These are phyloP conservation scores for Phoeniculus purpureus DNA, from an alignment of 2,797 vertebrate species.

Conservation along the genomic window DNA sequence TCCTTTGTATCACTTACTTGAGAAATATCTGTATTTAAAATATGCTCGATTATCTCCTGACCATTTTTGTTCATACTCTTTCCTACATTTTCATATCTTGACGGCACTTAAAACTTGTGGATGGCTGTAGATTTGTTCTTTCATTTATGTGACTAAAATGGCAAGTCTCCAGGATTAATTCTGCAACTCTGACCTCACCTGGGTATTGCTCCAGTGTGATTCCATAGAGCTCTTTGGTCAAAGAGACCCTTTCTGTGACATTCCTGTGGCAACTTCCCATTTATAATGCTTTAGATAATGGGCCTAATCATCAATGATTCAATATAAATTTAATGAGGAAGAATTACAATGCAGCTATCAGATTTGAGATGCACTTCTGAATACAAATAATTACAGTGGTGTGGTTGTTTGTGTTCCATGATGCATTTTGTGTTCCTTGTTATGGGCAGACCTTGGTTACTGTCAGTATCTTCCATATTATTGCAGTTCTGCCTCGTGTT, in stretches of 20 bases:
- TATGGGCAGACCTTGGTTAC: neutral
- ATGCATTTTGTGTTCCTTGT: neutral
- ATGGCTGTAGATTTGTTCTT: neutral
- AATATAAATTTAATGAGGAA: neutral
- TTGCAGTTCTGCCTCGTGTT: neutral
- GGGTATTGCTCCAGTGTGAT: neutral
- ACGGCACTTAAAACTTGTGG: neutral
- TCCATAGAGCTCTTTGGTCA: neutral
- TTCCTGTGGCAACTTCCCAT: neutral
- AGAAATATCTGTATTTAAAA: neutral
- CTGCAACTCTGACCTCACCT: neutral
- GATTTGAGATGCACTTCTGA: neutral
- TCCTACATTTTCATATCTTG: neutral
- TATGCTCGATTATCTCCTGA: neutral
- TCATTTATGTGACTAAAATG: neutral
- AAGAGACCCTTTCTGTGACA: neutral
- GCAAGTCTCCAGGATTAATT: neutral
- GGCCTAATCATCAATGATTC: neutral
- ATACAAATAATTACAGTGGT: neutral
- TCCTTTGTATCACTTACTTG: neutral
- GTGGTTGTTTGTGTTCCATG: neutral
- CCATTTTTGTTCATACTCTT: neutral
- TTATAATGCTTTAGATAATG: neutral
- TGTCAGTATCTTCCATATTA: neutral
- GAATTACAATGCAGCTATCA: neutral